Evolutionary conservation across 2,113 vertebrate genomes (phyloP), one percentile per base, ranked within the genome.

Genomic region (Pardalotus punctatus): DNA sequence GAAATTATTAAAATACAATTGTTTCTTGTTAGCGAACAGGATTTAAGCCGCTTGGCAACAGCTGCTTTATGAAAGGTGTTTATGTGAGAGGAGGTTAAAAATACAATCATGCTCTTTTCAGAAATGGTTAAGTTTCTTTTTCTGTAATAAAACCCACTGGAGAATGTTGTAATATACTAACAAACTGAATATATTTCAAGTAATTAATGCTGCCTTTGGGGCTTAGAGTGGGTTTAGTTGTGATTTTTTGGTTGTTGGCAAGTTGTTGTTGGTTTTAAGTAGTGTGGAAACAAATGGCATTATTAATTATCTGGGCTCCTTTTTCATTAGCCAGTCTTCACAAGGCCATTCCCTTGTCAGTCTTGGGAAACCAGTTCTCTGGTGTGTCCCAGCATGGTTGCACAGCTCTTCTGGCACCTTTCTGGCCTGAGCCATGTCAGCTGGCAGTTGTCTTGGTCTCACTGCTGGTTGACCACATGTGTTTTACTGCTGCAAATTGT

Each of bases 1-100:
- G 64, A 89, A 77, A 71, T 93, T 93, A 92, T 3, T 82, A 87
- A 94, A 88, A 94, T 82, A 76, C 66, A 80, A 11, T 91, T 95
- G 82, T 97, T 91, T 93, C 74, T 95, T 61, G 66, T 57, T 78
- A 29, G 51, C 57, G 85, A 85, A 61, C 54, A 92, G 79, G 64
- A 78, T 96, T 93, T 94, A 84, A 93, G 45, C 77, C 95, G 50
- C 43, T 76, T 74, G 90, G 40, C 93, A 96, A 73, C 64, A 96
- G 69, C 62, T 16, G 33, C 65, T 90, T 70, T 62, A 54, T 67
- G 38, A 48, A 88, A 42, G 65, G 25, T 4, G 0, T 86, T 86
- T 56, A 20, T 83, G 51, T 51, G 72, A 79, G 72, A 90, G 58
- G 40, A 73, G 91, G 65, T 88, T 77, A 57, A 91, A 84, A 79